These are phyloP conservation scores for Gorsachius goisagi DNA, from an alignment of 2,113 vertebrate species.

Conservation along the genomic window DNA sequence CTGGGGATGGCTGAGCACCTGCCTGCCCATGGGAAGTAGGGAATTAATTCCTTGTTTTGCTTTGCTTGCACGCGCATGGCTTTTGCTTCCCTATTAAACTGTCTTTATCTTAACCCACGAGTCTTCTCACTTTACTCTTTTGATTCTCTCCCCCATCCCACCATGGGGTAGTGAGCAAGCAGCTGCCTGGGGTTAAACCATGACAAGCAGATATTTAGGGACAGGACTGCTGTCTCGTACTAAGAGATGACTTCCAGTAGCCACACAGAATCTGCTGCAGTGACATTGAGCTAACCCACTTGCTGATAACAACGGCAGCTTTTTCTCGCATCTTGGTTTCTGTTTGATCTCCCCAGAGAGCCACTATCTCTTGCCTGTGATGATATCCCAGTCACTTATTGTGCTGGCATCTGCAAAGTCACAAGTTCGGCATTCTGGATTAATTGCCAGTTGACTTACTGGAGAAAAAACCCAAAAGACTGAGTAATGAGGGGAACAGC, in stretches of 20 bases:
- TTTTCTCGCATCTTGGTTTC: not conserved
- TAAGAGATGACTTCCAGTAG: not conserved
- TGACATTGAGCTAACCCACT: constrained; percentile 28
- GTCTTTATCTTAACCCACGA: no score
- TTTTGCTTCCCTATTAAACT: no score
- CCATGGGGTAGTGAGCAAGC: no score
- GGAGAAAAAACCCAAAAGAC: not conserved
- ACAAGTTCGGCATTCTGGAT: constrained; percentile 13
- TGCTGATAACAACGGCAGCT: not conserved
- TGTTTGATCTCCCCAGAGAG: constrained; percentile 15
- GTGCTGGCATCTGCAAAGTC: not conserved
- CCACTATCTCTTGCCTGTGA: not conserved
- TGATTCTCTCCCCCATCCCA: no score
- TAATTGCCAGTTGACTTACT: not conserved
- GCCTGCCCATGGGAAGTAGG: no score
- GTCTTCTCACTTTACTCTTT: no score
- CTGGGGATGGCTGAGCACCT: no score
- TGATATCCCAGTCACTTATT: not conserved
- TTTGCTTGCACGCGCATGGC: no score
- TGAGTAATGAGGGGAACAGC: not conserved
- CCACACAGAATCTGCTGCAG: constrained; percentile 15
- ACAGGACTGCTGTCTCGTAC: not conserved
- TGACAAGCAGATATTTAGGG: not conserved
- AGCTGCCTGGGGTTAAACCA: no score
- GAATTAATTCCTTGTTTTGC: no score